Base-by-base conservation (phyloP, 2,888 invertebrate genomes). In the Amiota minor region DNA sequence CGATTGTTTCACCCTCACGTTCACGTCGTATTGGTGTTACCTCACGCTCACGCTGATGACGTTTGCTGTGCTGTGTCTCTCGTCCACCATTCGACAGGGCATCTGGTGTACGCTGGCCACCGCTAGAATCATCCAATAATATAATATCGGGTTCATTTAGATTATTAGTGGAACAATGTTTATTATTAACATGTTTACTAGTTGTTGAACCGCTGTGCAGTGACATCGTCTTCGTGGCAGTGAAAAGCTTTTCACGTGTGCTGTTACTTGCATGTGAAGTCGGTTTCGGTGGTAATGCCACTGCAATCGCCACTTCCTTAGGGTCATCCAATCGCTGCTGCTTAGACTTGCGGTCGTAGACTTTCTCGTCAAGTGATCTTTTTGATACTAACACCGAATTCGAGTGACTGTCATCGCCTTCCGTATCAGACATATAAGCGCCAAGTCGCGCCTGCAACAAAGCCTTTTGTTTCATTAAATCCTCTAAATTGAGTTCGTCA, bases 401-500 rank as follows among this genome's bases (percentile, higher is more conserved):
- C 35, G 86, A 77, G 3, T 77, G 83, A 74, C 82, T 83, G 0
- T 91, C 92, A 8, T 93, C 93, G 62, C 92, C 92, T 67, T 92
- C 92, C 49, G 93, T 92, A 76, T 94, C 94, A 0, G 94, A 95
- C 84, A 92, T 92, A 87, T 94, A 95, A 75, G 95, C 95, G 64
- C 94, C 93, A 65, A 95, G 90, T 50, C 94, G 92, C 55, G 95
- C 95, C 90, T 96, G 96, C 62, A 96, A 90, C 61, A 94, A 82
- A 84, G 95, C 96, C 90, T 97, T 97, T 88, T 97, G 96, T 83
- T 94, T 94, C 96, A 97, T 97, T 73, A 97, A 90, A 79, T 97
- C 97, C 85, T 97, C 97, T 46, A 97, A 90, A 87, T 97, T 96
- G 80, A 96, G 93, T 82, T 96, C 96, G 78, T 96, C 96, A 87